Base-by-base conservation (phyloP, 1,140 invertebrate species). In the Gonioctena quinquepunctata region DNA sequence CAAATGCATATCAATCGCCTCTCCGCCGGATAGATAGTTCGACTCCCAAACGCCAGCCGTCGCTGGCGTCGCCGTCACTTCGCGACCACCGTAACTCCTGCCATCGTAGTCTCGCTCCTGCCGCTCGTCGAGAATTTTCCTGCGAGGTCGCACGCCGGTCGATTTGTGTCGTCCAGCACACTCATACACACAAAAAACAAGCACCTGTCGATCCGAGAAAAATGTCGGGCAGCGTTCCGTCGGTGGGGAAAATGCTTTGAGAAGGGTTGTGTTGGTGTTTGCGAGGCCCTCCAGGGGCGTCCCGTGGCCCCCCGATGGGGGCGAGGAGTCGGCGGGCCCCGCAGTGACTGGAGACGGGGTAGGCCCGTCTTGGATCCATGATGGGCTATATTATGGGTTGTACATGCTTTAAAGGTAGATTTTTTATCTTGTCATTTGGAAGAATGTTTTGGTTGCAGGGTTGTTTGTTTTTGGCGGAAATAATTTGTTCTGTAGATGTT, bases 311-410 rank as follows among this genome's bases (percentile, higher is more conserved):
- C 65, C 62, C 54, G 63, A 61, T 59, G 71, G 69, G 64, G 60
- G 78, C 80, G 81, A 80, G 81, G 80, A 82, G 80, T 82, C 60
- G 25, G 83, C 82, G 83, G 83, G 81, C 69, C 66, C 60, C 27
- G 80, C 79, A 78, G 77, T 81, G 79, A 80, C 79, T 79, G 23
- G 81, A 79, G 80, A 77, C 81, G 83, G 66, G 79, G 75, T 76
- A 68, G 69, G 75, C 82, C 81, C 82, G 81, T 76, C 76, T 76
- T 59, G 75, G 77, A 80, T 88, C 87, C 81, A 92, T 93, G 91
- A 93, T 93, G 91, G 91, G 91, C 86, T 93, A 92, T 88, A 93
- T 93, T 88, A 94, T 94, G 92, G 92, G 92, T 85, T 93, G 92
- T 87, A 91, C 92, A 86, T 92, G 91, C 87, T 90, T 93, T 86